A percentile compares a stretch with the other conserved stretches of the same genome.
phyloP scores from a whole-genome alignment of 2,113 vertebrate species.

The Eulacestoma nigropectus region DNA sequence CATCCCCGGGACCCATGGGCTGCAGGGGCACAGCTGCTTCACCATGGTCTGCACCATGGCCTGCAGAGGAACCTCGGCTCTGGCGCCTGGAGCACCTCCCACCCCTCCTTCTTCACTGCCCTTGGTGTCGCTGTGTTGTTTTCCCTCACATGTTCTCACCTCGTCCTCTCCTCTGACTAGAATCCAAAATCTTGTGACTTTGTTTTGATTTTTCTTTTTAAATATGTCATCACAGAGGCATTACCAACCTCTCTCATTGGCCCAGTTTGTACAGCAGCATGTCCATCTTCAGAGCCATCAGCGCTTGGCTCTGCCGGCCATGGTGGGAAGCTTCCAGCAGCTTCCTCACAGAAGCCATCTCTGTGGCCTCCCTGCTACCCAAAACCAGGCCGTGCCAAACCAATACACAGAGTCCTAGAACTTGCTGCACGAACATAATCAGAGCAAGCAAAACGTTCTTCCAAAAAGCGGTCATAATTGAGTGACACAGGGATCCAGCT shows the following conservation, averaged over 20 bases:
- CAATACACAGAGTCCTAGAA: background rate
- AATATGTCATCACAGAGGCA: background rate
- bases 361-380: background rate
- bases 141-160: background rate
- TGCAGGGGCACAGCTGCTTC: background rate
- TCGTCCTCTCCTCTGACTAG: background rate
- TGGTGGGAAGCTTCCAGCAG: background rate
- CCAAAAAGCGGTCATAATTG: background rate
- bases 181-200: background rate
- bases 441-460: background rate
- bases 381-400: background rate
- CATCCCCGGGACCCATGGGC: background rate
- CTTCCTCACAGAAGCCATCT: background rate
- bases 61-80: background rate
- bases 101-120: background rate
- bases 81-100: background rate
- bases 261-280: background rate
- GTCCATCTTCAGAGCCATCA: background rate
- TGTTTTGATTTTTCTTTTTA: background rate
- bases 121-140: background rate
- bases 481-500: background rate
- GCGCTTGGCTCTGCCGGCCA: background rate
- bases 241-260: background rate
- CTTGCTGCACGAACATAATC: background rate
- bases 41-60: background rate